Base-by-base conservation (phyloP, 1,140 invertebrate species). In the Drosophila kohkoa region DNA sequence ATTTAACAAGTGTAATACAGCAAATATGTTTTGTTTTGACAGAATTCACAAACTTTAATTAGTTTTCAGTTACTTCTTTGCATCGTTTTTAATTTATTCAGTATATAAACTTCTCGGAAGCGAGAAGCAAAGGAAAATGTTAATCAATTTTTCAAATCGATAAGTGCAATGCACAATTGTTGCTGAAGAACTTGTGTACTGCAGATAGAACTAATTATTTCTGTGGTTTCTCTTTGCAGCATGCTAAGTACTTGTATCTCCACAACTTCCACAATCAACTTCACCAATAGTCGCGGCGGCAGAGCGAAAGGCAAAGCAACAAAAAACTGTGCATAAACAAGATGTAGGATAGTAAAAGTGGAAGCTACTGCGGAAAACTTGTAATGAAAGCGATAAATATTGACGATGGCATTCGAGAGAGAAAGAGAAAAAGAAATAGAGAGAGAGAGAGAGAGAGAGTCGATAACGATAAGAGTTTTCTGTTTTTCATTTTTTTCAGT, bases 361-460 rank as follows among this genome's bases (percentile, higher is more conserved):
- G 30, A 70, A 74, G 46, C 35, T 10, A 38, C 32, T 32, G 32
- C 7, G 7, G 32, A 32, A 5, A 32, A 32, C 20, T 25, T 25
- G 20, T 25, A 25, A 25, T 25, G 20, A 25, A 25, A 25, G 20
- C 59, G 59, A 65, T 74, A 74, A 80, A 38, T 60, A 52, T 38
- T 54, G 38, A 35, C 64, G 66, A 74, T 68, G 67, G 28, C 49
- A 25, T 25, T 25, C 20, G 20, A 25, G 20, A 25, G 20, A 25
- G 20, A 25, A 25, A 25, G 20, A 25, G 20, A 25, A 25, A 25
- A 25, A 4, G 20, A 25, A 25, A 20, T 20, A 20, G 20, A 20
- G 2, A 20, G 3, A 16, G 16, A 16, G 16, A 20, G 20, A 20
- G 20, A 25, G 20, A 73, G 67, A 51, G 49, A 76, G 49, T 32